Evolutionary conservation across 92 coral and sea anemone species (phyloP).

Genomic region (Zoanthus gigantus): DNA sequence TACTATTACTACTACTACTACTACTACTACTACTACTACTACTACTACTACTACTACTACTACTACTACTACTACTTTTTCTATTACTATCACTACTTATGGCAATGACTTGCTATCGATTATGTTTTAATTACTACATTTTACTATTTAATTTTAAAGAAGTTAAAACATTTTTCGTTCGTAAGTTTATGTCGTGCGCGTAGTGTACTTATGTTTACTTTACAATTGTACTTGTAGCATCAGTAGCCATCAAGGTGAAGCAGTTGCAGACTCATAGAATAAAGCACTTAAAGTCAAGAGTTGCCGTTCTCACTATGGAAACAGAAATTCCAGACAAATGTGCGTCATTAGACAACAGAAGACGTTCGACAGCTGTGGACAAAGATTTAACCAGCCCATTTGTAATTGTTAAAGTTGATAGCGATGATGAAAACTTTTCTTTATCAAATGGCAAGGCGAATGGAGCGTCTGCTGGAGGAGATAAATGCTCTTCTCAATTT

Average conservation of each 20-base stretch:
- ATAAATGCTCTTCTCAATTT: not conserved
- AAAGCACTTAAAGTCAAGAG: slow-evolving; percentile 49
- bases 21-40: not conserved
- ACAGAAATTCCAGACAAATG: slow-evolving; percentile 1
- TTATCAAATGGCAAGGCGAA: slow-evolving; percentile 24
- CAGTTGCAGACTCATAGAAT: slow-evolving; percentile 62
- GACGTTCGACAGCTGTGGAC: not conserved
- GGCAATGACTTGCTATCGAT: not conserved
- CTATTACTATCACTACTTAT: not conserved
- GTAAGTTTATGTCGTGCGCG: not conserved
- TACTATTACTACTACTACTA: too few relatives aligned
- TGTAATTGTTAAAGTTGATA: slow-evolving; percentile 1
- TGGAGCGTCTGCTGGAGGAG: not conserved
- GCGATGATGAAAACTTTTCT: not conserved
- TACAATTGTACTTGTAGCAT: slow-evolving; percentile 60
- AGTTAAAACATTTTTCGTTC: too few relatives aligned
- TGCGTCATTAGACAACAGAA: not conserved
- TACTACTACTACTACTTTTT: not conserved
- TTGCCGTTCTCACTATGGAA: slow-evolving; percentile 51
- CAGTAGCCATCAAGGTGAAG: slow-evolving; percentile 80
- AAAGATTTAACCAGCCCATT: not conserved
- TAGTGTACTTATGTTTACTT: not conserved
- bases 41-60: not conserved
- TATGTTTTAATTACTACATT: too few relatives aligned
- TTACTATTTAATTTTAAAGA: too few relatives aligned